Base-by-base conservation (phyloP, 64 coral and sea anemone species). In the Exaiptasia diaphana region DNA sequence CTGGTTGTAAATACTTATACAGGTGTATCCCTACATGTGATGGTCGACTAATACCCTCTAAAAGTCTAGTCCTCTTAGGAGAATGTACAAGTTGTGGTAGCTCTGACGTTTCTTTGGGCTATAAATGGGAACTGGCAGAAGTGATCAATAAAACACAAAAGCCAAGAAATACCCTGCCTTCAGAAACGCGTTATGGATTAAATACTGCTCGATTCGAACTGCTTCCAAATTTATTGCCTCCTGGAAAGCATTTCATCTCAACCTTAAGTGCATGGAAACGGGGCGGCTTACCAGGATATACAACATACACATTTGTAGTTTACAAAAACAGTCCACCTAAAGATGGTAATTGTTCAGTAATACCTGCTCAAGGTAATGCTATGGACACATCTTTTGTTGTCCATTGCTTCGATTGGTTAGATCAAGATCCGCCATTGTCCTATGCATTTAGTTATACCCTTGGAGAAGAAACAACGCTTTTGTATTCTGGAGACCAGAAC, bases 281-380 rank as follows among this genome's bases (percentile, higher is more conserved):
- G 28, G 59, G 84, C 5, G 73, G 84, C 29, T 26, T 63, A 25
- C 28, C 60, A 29, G 84, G 73, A 10, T 50, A 25, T 8, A 23
- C 64, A 5, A 78, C 60, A 11, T 67, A 56, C 31, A 69, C 35
- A 53, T 53, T 87, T 53, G 60, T 18, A 29, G 73, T 76, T 6
- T 77, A 87, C 23, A 64, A 87, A 31, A 73, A 73, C 11, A 73
- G 18, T 21, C 84, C 84, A 21, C 84, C 84, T 1, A n/a, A 36
- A 21, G 1, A 41, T 11, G 84, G 84, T 32, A 78, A 87, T 21
- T 87, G 84, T 37, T 54, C 73, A 9, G 61, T 61, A 26, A 14
- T 13, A 52, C 84, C 84, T 20, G 25, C 42, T 29, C 41, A 32
- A 36, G 84, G 84, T 4, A 43, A 53, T 36, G 41, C 62, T 12